Percentiles rank a stretch among this genome's conserved stretches.
Conservation (phyloP, 53 echinoderm and acorn worm species). For the Arbacia lixula region DNA sequence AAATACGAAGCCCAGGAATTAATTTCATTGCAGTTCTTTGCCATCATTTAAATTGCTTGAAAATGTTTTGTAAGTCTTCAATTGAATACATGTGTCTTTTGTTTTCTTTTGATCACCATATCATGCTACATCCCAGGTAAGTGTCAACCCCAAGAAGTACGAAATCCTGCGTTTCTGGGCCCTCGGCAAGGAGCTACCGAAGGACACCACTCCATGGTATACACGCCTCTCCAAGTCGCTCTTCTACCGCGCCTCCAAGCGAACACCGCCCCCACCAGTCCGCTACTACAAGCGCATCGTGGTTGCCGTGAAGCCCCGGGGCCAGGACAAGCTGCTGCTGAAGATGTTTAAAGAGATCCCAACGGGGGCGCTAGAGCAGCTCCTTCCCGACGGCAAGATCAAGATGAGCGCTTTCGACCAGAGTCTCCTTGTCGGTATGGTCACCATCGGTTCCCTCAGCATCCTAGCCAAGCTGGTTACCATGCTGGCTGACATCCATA, state of each 20-base stretch:
- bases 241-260: constrained; percentile 79
- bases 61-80: too few relatives aligned
- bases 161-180: constrained; percentile 94
- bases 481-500: constrained; percentile 80
- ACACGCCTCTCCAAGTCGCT: constrained; percentile 52
- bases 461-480: constrained; percentile 83
- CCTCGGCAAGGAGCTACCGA: constrained; percentile 84
- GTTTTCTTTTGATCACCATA: background rate
- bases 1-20: too few relatives aligned
- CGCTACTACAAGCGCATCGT: constrained; percentile 93
- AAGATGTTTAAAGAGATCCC: constrained; percentile 99
- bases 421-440: constrained; percentile 71
- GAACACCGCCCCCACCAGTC: constrained; percentile 78
- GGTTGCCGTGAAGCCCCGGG: constrained; percentile 93
- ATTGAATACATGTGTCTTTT: too few relatives aligned
- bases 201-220: constrained; percentile 74
- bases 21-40: too few relatives aligned
- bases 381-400: constrained; percentile 96
- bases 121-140: constrained; percentile 66
- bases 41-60: too few relatives aligned
- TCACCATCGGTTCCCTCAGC: constrained; percentile 76
- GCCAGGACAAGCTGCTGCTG: constrained; percentile 83
- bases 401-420: constrained; percentile 92
- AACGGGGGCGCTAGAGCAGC: constrained; percentile 85
- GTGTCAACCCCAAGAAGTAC: constrained; percentile 92